Conservation (phyloP, 2,797 vertebrate genomes). For the Epinephelus awoara region DNA sequence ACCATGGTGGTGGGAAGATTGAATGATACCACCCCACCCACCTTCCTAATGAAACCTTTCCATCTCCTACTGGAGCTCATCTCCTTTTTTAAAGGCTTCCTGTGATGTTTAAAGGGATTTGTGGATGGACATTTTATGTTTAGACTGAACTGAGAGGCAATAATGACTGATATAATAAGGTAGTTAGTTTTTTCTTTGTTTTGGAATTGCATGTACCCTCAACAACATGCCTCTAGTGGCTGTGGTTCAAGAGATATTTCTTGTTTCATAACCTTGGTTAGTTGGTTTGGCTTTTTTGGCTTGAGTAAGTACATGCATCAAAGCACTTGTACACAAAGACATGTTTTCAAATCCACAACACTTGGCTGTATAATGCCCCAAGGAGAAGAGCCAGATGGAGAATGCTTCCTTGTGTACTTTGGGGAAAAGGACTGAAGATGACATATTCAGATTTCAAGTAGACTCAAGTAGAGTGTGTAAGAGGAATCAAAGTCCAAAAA, state of each 20-base stretch:
- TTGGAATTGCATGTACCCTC: no score
- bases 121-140: background rate
- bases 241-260: background rate
- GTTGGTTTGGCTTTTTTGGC: background rate
- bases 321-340: constrained; percentile 1
- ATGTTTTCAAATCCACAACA: constrained; percentile 2
- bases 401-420: constrained; percentile 8
- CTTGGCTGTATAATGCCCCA: constrained; percentile 6
- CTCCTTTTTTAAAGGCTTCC: constrained; percentile 13
- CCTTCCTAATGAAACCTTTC: constrained; percentile 42
- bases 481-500: constrained; percentile 1
- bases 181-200: no score
- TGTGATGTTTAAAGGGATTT: background rate
- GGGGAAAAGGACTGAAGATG: constrained; percentile 1
- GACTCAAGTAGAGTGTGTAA: constrained; percentile 11
- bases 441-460: constrained; percentile 29
- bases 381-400: constrained; percentile 20
- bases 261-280: constrained; percentile 5
- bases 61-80: constrained; percentile 15
- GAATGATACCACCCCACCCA: constrained; percentile 41
- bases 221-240: background rate
- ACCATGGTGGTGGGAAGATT: constrained; percentile 36
- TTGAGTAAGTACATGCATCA: background rate
- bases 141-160: background rate
- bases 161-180: no score